Conservation (phyloP, 2,888 invertebrate genomes). For the Drosophila fungiperda region DNA sequence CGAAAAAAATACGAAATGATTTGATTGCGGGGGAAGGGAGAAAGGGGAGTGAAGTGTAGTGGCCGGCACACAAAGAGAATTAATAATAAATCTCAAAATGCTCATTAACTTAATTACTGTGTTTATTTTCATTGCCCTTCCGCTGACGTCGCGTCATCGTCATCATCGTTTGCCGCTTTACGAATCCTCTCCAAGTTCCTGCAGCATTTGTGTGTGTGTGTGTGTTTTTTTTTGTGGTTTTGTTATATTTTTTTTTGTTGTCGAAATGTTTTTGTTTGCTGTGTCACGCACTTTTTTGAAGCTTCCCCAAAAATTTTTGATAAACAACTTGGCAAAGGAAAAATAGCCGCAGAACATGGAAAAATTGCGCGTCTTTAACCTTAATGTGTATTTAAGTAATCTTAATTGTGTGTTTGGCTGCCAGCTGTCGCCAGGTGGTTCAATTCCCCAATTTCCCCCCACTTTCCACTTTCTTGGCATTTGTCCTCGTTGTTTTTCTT, state of each 20-base stretch:
- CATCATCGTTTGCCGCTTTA: conserved; percentile 19
- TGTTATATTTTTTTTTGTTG: conserved; percentile 23
- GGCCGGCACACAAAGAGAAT: conserved; percentile 61
- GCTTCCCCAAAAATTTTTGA: conserved; percentile 48
- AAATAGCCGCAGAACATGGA: conserved; percentile 76
- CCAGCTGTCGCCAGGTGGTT: conserved; percentile 63
- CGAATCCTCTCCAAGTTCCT: conserved; percentile 39
- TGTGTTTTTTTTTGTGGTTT: neutral
- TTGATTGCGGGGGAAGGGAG: conserved; percentile 29
- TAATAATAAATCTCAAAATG: conserved; percentile 83
- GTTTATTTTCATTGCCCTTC: conserved; percentile 82
- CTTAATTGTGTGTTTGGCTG: conserved; percentile 73
- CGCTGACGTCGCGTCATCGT: conserved; percentile 42
- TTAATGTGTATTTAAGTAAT: conserved; percentile 83
- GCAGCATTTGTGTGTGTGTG: conserved; percentile 9
- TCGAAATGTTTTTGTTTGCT: conserved; percentile 66
- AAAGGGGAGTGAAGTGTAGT: neutral
- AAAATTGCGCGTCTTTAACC: conserved; percentile 77
- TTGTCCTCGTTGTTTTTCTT: conserved; percentile 32
- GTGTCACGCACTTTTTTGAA: conserved; percentile 79
- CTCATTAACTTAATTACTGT: conserved; percentile 83
- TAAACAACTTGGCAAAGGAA: conserved; percentile 66
- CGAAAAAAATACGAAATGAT: conserved; percentile 60
- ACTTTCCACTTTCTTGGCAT: conserved; percentile 1
- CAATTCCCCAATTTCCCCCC: conserved; percentile 14